These are phyloP conservation scores for Mustela nigripes DNA, from an alignment of 2,113 vertebrate genomes.

Conservation along the genomic window DNA sequence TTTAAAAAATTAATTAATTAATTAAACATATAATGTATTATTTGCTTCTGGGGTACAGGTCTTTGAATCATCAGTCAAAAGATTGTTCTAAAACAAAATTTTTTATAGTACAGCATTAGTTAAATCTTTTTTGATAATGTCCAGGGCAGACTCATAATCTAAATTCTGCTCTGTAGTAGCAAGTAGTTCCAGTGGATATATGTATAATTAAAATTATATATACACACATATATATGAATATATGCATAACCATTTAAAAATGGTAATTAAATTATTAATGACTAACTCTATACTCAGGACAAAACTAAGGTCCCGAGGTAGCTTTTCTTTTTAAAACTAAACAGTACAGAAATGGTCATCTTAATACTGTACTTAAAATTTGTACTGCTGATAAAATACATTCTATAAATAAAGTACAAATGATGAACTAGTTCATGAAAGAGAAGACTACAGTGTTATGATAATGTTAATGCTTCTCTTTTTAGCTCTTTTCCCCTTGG, in stretches of 20 bases:
- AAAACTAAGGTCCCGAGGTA: constrained; percentile 37
- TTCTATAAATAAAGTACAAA: constrained; percentile 43
- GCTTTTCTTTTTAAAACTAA: constrained; percentile 4
- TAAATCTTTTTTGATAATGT: constrained; percentile 42
- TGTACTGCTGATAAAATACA: background rate
- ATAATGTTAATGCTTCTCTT: constrained; percentile 19
- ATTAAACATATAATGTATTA: too few species aligned
- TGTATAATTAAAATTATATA: background rate
- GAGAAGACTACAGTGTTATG: background rate
- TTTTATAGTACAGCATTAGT: background rate
- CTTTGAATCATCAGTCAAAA: too few species aligned
- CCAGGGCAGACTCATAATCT: background rate
- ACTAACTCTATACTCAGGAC: background rate
- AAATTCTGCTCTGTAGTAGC: constrained; percentile 37
- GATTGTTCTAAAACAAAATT: background rate
- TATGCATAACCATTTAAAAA: background rate
- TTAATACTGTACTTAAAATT: constrained; percentile 23
- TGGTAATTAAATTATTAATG: constrained; percentile 5
- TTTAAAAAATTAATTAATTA: constrained; percentile 10
- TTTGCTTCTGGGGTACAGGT: too few species aligned
- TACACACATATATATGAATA: background rate
- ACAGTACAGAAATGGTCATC: background rate
- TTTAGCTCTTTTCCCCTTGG: background rate
- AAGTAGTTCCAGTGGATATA: background rate
- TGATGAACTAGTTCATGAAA: background rate